Base-by-base conservation (phyloP, 2,888 invertebrate genomes). In the Syrphus vitripennis region DNA sequence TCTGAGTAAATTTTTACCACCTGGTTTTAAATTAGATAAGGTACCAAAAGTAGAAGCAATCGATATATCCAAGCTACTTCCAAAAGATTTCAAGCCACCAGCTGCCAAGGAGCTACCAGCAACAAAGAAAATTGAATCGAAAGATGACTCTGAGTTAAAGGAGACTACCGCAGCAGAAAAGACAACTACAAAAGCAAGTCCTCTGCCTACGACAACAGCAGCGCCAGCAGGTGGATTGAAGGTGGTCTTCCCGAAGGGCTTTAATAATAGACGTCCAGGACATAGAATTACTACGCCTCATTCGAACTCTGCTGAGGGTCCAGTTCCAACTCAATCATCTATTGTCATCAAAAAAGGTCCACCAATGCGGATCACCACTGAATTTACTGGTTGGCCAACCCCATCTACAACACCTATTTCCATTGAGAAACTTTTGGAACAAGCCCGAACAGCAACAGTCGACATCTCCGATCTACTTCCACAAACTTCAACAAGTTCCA, bases 361-460 rank as follows among this genome's bases (percentile, higher is more conserved):
- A 95, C 97, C 97, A 0, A 94, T 94, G 24, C 95, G 97, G 95
- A 96, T 95, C 24, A 96, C 97, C 9, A 97, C 97, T 19, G 97
- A 97, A 91, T 97, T 97, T 89, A 97, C 97, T 14, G 97, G 97
- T 16, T 97, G 97, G 97, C 97, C 97, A 12, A 96, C 97, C 0
- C 95, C 97, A 6, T 96, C 97, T 1, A 97, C 97, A 0, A 97
- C 97, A 0, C 97, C 97, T 0, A 95, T 97, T 88, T 97, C 97
- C 0, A 96, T 97, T 77, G 97, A 97, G 90, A 96, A 96, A 90
- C 93, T 96, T 7, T 90, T 97, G 63, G 96, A 96, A 91, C 93
- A 94, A 88, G 94, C 93, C 89, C 95, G 95, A 0, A 94, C 95
- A 3, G 93, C 94, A 10, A 94, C 94, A 0, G 92, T 94, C 0